These are phyloP conservation scores for Gorsachius magnificus DNA, from an alignment of 2,797 vertebrate genomes.

Conservation along the genomic window DNA sequence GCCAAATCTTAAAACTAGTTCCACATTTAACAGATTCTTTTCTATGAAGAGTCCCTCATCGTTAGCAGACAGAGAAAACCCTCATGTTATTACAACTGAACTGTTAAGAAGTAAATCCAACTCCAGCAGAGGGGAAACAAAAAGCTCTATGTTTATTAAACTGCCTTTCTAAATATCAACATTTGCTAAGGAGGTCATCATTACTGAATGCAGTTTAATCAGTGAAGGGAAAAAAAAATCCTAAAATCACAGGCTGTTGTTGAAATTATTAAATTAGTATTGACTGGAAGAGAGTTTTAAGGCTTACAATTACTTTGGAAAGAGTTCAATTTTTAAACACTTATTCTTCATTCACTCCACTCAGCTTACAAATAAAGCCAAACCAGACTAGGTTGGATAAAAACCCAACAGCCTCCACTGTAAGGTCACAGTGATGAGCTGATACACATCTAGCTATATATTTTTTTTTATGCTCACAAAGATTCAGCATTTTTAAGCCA, in stretches of 20 bases:
- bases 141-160: conserved; percentile 2
- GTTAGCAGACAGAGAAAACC: neutral
- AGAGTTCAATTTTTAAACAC: neutral
- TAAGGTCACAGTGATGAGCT: neutral
- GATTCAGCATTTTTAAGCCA: neutral
- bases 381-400: neutral
- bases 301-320: neutral
- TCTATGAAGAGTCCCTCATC: neutral
- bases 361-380: neutral
- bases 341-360: neutral
- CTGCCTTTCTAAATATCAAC: neutral
- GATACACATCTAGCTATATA: neutral
- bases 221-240: neutral
- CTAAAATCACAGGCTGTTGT: neutral
- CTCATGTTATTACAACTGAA: neutral
- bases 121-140: neutral
- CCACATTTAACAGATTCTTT: neutral
- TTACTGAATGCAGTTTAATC: neutral
- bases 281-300: neutral
- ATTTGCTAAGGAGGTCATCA: neutral
- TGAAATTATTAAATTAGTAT: neutral
- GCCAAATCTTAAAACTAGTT: neutral
- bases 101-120: neutral
- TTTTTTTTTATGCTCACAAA: neutral
- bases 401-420: neutral